These are phyloP conservation scores for Lacanobia oleracea DNA, from an alignment of 2,888 invertebrate genomes.

Conservation along the genomic window DNA sequence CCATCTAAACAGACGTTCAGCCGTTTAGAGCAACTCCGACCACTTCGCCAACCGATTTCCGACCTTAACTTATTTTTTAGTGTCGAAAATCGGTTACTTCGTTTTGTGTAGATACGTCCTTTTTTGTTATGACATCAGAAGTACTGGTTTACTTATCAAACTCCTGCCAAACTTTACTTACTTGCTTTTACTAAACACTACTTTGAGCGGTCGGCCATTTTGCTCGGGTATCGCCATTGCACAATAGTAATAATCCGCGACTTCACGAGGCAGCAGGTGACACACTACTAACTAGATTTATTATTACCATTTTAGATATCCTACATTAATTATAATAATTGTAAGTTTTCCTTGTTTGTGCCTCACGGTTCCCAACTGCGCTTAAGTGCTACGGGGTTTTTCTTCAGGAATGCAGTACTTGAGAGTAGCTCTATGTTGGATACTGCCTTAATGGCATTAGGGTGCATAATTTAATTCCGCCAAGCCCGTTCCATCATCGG, in stretches of 20 bases:
- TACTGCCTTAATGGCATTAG: neutral
- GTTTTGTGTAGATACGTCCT: no score
- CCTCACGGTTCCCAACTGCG: neutral
- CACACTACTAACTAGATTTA: neutral
- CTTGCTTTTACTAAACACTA: neutral
- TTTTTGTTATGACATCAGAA: no score
- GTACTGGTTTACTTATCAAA: no score
- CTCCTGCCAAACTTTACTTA: neutral
- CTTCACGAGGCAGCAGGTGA: neutral
- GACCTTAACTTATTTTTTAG: no score
- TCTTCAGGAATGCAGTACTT: neutral
- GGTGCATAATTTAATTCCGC: no score
- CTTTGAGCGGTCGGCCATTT: neutral
- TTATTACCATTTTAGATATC: neutral
- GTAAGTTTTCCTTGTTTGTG: neutral
- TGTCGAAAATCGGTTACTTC: no score
- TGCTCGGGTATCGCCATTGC: neutral
- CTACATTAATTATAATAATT: neutral
- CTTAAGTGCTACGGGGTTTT: neutral
- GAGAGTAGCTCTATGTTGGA: neutral
- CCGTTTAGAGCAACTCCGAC: no score
- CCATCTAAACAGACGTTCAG: no score
- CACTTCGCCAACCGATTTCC: no score
- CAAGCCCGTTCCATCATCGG: no score
- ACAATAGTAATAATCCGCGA: neutral